Conservation (phyloP, 1,140 invertebrate species). For the Pseudobourletiella spinata region DNA sequence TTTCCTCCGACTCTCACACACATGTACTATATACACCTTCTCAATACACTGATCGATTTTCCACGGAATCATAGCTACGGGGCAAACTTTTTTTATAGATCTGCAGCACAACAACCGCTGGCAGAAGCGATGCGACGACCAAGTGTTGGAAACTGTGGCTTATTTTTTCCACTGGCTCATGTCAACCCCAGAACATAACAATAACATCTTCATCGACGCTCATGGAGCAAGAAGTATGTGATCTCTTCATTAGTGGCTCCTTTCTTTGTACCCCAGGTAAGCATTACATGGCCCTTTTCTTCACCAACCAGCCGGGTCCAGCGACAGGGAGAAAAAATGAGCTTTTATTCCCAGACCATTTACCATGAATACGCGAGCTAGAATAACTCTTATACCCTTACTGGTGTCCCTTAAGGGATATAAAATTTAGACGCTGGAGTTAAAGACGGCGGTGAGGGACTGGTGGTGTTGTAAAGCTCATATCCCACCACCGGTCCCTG, state of each 20-base stretch:
- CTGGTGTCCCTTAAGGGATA: neutral
- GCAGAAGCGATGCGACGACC: too few species aligned
- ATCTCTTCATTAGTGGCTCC: slow-evolving; percentile 25
- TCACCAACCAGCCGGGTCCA: neutral
- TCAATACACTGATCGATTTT: slow-evolving; percentile 5
- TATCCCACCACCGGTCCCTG: too few species aligned
- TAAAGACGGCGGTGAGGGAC: too few species aligned
- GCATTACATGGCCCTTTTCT: too few species aligned
- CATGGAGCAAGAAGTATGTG: slow-evolving; percentile 12
- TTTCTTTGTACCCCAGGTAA: slow-evolving; percentile 11
- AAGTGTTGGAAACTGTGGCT: too few species aligned
- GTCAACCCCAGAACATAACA: slow-evolving; percentile 6
- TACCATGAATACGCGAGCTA: neutral
- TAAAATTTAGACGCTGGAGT: too few species aligned
- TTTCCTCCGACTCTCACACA: neutral
- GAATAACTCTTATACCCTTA: neutral
- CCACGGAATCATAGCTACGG: neutral
- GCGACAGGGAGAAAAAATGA: neutral
- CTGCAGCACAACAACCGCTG: neutral
- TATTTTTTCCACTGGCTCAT: neutral
- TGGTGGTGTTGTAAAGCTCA: too few species aligned
- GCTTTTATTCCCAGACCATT: neutral
- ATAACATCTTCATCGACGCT: slow-evolving; percentile 22
- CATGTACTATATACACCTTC: neutral
- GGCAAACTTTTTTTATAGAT: too few species aligned